Evolutionary conservation across 2,113 vertebrate genomes (phyloP).

Genomic region (Setophaga kirtlandii): DNA sequence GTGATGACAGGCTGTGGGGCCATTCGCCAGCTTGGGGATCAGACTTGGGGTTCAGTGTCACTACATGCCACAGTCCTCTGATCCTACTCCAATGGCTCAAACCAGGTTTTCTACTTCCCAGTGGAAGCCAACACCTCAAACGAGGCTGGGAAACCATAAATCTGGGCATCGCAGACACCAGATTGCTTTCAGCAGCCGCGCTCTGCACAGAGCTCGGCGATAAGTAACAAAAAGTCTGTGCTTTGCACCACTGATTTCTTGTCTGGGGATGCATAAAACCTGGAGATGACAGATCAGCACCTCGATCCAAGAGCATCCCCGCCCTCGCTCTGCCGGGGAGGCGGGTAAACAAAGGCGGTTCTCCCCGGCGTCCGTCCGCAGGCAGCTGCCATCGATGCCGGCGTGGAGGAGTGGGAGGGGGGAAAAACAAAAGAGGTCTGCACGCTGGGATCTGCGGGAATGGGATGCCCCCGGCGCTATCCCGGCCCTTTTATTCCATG

Average conservation of each 20-base stretch:
- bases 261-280: constrained; percentile 65
- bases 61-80: accelerated
- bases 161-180: constrained; percentile 61
- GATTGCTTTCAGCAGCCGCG: constrained; percentile 58
- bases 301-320: constrained; percentile 42
- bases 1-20: neutral
- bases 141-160: constrained; percentile 30
- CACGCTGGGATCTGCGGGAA: neutral
- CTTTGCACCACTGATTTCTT: constrained; percentile 27
- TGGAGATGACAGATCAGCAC: constrained; percentile 58
- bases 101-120: neutral
- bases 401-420: neutral
- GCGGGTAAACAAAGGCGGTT: constrained; percentile 50
- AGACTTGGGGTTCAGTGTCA: neutral
- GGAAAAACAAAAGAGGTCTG: neutral
- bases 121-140: constrained; percentile 39
- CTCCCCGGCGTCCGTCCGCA: neutral
- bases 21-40: neutral
- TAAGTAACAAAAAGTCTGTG: constrained; percentile 54
- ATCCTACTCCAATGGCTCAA: neutral
- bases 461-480: neutral
- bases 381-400: neutral
- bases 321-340: neutral
- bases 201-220: constrained; percentile 20
- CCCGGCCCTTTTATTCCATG: neutral